Evolutionary conservation across 2,113 vertebrate species (phyloP).

Genomic region (Pelmatolapia mariae): DNA sequence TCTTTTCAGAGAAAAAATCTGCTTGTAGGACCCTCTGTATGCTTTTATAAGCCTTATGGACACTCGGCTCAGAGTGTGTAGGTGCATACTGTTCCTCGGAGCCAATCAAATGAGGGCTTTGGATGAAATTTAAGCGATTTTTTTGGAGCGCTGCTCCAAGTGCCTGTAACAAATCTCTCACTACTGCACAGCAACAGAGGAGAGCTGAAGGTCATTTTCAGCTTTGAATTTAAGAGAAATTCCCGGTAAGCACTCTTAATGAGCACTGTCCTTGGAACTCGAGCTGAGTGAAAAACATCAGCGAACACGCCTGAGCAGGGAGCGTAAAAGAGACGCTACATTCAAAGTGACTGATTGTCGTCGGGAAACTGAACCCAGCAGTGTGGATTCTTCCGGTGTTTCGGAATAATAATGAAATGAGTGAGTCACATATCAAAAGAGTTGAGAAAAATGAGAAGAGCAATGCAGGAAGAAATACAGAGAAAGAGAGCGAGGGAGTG

Average conservation of each 20-base stretch:
- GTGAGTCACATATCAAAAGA: slow-evolving; percentile 23
- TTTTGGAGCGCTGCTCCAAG: background rate
- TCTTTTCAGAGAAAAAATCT: background rate
- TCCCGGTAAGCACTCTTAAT: slow-evolving; percentile 32
- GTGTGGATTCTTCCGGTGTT: slow-evolving; percentile 11
- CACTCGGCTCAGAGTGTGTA: background rate
- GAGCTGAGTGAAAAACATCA: slow-evolving; percentile 41
- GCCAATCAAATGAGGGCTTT: background rate
- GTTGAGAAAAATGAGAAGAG: background rate
- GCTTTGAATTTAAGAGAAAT: slow-evolving; percentile 25
- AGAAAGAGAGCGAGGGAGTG: background rate
- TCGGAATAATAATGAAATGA: slow-evolving; percentile 34
- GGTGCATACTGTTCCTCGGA: background rate
- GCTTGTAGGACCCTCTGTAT: background rate
- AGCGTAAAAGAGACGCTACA: slow-evolving; percentile 24
- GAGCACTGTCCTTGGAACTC: slow-evolving; percentile 37
- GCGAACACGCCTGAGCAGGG: slow-evolving; percentile 5
- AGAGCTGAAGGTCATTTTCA: slow-evolving; percentile 45
- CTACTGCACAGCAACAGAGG: background rate
- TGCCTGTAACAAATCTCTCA: background rate
- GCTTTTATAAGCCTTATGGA: background rate
- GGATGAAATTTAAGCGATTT: background rate
- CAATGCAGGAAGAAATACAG: background rate
- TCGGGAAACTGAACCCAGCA: background rate
- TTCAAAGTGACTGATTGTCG: slow-evolving; percentile 38